These are phyloP conservation scores for Drosophila navojoa DNA, from an alignment of 1,140 invertebrate genomes.

Conservation along the genomic window DNA sequence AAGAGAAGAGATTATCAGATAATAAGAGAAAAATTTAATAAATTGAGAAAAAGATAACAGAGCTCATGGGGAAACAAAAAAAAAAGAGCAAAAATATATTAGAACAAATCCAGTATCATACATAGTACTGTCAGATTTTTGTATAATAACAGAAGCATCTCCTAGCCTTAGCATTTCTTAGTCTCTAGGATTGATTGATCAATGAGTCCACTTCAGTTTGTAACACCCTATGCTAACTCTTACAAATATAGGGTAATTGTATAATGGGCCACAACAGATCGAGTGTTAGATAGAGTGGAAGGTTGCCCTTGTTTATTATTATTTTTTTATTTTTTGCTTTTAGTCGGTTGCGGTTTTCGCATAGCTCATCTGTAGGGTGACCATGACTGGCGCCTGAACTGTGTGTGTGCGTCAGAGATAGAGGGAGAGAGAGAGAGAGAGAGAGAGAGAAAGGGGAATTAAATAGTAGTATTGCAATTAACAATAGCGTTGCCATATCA, in stretches of 20 bases:
- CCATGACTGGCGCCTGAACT: conserved; percentile 23
- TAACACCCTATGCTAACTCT: not conserved
- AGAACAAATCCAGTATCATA: too few species aligned
- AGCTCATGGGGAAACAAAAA: too few species aligned
- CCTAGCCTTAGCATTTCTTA: too few species aligned
- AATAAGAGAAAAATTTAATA: too few species aligned
- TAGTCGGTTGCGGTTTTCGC: conserved; percentile 34
- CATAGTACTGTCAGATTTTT: too few species aligned
- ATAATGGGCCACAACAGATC: conserved; percentile 4
- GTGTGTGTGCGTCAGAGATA: not conserved
- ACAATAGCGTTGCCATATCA: conserved; percentile 35
- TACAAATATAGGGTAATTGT: conserved; percentile 1
- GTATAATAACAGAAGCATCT: too few species aligned
- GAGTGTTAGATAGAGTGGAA: conserved; percentile 28
- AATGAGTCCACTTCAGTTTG: not conserved
- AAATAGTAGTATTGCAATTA: conserved; percentile 8
- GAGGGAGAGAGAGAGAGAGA: too few species aligned
- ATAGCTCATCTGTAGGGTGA: conserved; percentile 37
- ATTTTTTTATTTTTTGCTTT: conserved; percentile 16
- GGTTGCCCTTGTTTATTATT: conserved; percentile 12
- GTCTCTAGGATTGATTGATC: too few species aligned
- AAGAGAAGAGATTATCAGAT: too few species aligned
- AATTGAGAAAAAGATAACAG: too few species aligned
- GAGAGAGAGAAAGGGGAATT: not conserved
- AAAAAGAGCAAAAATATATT: too few species aligned